Base-by-base conservation (phyloP, 2,113 vertebrate species). In the Oriolus oriolus region DNA sequence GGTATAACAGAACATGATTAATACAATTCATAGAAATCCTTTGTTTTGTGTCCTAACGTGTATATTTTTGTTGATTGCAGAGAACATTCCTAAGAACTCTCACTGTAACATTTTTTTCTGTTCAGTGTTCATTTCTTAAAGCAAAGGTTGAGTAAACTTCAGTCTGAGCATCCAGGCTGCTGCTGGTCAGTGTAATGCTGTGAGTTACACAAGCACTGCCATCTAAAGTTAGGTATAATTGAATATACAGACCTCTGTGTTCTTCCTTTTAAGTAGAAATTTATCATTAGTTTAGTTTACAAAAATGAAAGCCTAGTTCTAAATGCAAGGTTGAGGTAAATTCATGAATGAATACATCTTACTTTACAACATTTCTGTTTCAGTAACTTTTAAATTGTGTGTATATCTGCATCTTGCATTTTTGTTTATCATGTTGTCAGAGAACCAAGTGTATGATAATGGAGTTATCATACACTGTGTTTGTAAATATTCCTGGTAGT, bases 361-460 rank as follows among this genome's bases (percentile, higher is more conserved):
- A 33, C 37, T 0, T 69, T 88, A 49, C 37, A 71, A 9, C 80
- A 49, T 65, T 93, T 90, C 70, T 85, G 45, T 93, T 85, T 81
- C 49, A 71, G 44, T 59, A 74, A 21, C 49, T 77, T 93, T 93
- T 66, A 73, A 90, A 94, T 28, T 81, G 20, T 26, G 30, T 87
- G 69, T 94, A n/a, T 95, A 89, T 65, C 63, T 88, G 41, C 95
- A 95, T 96, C 83, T 92, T 90, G 77, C 95, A 96, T 91, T 96
- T 96, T 93, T 88, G 79, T 96, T 95, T 69, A 80, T 90, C 95
- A 90, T 86, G 41, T 91, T 96, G 90, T 95, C 85, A 84, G 76
- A 96, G 86, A 93, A 89, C 41, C 27, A 44, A 87, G 80, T 95
- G 94, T 95, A 95, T 95, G 93, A 95, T 96, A 74, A 54, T 1